These are phyloP conservation scores for Mohoua ochrocephala DNA, from an alignment of 2,113 vertebrate genomes.

Conservation along the genomic window DNA sequence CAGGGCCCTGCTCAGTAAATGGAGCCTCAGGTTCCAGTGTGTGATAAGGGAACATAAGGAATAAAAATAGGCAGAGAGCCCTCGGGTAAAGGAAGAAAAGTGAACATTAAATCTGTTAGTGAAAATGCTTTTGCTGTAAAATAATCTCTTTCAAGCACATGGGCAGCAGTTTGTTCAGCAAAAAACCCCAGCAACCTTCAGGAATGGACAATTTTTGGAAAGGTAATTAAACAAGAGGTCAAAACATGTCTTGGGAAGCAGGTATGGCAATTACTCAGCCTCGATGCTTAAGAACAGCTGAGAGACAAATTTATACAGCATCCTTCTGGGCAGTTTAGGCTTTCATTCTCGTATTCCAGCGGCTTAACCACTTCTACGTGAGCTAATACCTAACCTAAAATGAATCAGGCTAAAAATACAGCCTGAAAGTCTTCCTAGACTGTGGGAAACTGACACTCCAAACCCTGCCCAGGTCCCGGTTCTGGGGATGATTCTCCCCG, in stretches of 20 bases:
- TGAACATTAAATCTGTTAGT: neutral
- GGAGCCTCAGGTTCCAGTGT: neutral
- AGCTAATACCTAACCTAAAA: neutral
- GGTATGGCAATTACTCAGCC: neutral
- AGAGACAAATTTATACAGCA: neutral
- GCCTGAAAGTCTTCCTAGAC: neutral
- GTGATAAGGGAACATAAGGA: neutral
- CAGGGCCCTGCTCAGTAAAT: neutral
- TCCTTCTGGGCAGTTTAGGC: neutral
- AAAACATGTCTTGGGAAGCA: neutral
- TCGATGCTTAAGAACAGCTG: neutral
- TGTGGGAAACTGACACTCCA: neutral
- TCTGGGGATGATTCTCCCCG: neutral
- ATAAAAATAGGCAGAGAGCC: slow-evolving; percentile 8
- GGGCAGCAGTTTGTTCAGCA: neutral
- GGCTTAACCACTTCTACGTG: neutral
- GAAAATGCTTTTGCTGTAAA: slow-evolving; percentile 6
- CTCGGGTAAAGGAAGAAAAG: neutral
- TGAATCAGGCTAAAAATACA: neutral
- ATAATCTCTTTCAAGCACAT: slow-evolving; percentile 10
- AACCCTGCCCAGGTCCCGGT: neutral
- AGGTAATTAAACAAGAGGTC: slow-evolving; percentile 27
- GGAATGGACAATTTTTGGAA: neutral
- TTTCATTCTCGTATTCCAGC: neutral
- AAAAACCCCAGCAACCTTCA: neutral